Base-by-base conservation (phyloP, 2,113 vertebrate species). In the Arenaria interpres region DNA sequence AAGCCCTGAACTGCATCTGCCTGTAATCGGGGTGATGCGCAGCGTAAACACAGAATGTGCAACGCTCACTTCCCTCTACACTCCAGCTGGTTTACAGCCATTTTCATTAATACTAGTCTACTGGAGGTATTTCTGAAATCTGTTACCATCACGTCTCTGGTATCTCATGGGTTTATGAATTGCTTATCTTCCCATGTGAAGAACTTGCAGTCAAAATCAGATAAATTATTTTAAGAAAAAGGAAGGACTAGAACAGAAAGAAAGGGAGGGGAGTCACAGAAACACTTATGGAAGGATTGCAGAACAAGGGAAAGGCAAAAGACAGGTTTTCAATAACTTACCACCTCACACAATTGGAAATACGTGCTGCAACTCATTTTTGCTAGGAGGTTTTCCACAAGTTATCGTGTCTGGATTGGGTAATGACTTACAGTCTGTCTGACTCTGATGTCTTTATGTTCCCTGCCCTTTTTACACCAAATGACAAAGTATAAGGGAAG, bases 51-150 rank as follows among this genome's bases (percentile, higher is more conserved):
- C 30, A 60, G 59, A 20, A 6, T 3, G 16, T 41, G 17, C 37
- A 22, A 5, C 3, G 0, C 48, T 86, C 3, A 0, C 57, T 68
- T 72, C 67, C 60, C 39, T 60, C 77, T 37, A 0, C 20, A 1
- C 22, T 79, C 48, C 45, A 24, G 32, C n/a, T 62, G 9, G 2
- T 50, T 63, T 53, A 3, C 43, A 56, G 57, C 3, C 27, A 35
- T 75, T 51, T 41, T 76, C 69, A 60, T 74, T 80, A 46, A 35
- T 57, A 28, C 1, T 64, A 21, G 41, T 30, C 64, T 35, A 24
- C 35, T 35, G 56, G 72, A 92, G 54, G 10, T 46, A 12, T 51
- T 86, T 63, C 72, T 74, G 63, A 83, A 50, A 22, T 46, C 85
- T 89, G 25, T 73, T 25, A 9, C 30, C 30, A 17, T 28, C 1